Evolutionary conservation across 2,113 vertebrate species (phyloP), one percentile per base, ranked within the genome.

Genomic region (Hemichromis elongatus): DNA sequence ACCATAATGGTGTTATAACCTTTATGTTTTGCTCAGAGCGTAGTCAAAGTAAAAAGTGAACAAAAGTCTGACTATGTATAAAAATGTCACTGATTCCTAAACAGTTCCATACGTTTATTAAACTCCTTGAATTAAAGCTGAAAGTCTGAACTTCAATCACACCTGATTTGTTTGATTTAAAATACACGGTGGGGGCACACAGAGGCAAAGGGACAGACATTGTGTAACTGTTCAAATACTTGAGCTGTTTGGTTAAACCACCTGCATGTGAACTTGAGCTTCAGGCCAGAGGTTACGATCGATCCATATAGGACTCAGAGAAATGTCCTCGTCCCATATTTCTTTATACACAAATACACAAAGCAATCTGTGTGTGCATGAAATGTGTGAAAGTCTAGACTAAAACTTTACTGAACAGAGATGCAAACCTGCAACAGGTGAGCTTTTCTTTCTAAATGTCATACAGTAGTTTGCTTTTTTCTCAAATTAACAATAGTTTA

Each of bases 311-410:
- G 8, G 9, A 37, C 9, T 37, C 7, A 37, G 2, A 37, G 7
- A 57, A 57, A 57, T 28, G 55, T 1, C 2, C 55, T 59, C 26
- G 30, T 30, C 30, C 14, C 56, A 30, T 0, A 18, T 10, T 35
- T 0, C 57, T 30, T n/a, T n/a, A n/a, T n/a, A n/a, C n/a, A n/a
- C n/a, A n/a, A 2, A 61, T 6, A 1, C 57, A 61, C 9, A n/a
- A 35, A 61, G 19, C 9, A 7, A 61, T 9, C 9, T 37, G 35
- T 19, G 5, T 42, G 11, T 3, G 4, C 19, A 12, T 12, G 3
- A 45, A 11, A 40, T 40, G 37, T 59, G 7, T 9, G 16, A 61
- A 30, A 59, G 56, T 59, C 8, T n/a, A n/a, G n/a, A n/a, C n/a
- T n/a, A n/a, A n/a, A n/a, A n/a, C n/a, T n/a, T n/a, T n/a, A n/a